Base-by-base conservation (phyloP, 2,797 vertebrate species). In the Hydrocynus forskahlii region DNA sequence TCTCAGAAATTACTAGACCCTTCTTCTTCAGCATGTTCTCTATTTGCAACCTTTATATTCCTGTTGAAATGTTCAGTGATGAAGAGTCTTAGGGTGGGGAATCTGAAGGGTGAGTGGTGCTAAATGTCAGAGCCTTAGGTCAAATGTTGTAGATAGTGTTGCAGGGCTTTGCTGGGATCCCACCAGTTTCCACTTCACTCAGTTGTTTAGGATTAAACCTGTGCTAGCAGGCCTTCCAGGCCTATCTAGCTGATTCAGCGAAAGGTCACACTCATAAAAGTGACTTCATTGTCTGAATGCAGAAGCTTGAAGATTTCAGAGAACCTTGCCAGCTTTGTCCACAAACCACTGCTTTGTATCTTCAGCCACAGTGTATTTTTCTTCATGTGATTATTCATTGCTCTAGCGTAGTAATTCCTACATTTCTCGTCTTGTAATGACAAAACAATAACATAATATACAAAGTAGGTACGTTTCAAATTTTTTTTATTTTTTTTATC, bases 231-330 rank as follows among this genome's bases (percentile, higher is more conserved):
- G 38, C 19, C 66, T 68, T n/a, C 14, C 9, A n/a, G 35, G 16
- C 14, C 25, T 63, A 16, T 5, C 25, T 19, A 66, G 64, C 64
- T 67, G 64, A 67, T 40, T 68, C 40, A 67, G 19, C 4, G 19
- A 67, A 43, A 67, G 38, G 64, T 67, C 64, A 68, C 17, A 43
- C 48, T 66, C 50, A 55, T 68, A 66, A 54, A 67, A 66, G 50
- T 67, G 45, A 40, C 48, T 48, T 29, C 23, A 60, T 50, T 60
- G 38, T 43, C 14, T 70, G 14, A 63, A 54, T 52, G 43, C 55
- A 35, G 16, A 23, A 55, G 52, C 17, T 43, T 45, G 50, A 55
- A 43, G 48, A 50, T 12, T 50, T 71, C 25, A 40, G 12, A 62
- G 54, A 50, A 50, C 21, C 13, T 52, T 50, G 43, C 45, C 68